Percentiles rank a stretch among this genome's conserved stretches.
Conservation (phyloP, 2,797 vertebrate genomes). For the Coranthus polyacanthus region DNA sequence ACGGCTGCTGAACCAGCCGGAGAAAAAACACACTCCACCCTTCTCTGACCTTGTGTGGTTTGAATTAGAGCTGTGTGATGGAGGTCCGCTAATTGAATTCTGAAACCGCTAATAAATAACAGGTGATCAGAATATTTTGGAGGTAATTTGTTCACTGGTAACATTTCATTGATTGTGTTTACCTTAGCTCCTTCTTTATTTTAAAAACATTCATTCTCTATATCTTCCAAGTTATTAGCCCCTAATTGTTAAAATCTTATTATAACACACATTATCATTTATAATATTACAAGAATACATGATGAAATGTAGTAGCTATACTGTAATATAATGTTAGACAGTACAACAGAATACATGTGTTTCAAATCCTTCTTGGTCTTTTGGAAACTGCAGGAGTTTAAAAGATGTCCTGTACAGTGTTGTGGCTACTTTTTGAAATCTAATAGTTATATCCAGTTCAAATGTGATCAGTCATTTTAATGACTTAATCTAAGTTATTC, state of each 20-base stretch:
- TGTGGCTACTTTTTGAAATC: no score
- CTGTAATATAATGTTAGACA: no score
- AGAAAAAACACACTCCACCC: conserved; percentile 57
- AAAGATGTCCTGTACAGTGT: no score
- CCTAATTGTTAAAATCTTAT: conserved; percentile 18
- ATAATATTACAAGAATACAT: no score
- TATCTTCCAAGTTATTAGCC: conserved; percentile 18
- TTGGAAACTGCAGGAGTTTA: no score
- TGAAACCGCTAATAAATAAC: conserved; percentile 57
- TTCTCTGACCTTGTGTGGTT: conserved; percentile 60
- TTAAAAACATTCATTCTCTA: conserved; percentile 23
- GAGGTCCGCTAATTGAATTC: conserved; percentile 73
- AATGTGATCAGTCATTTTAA: no score
- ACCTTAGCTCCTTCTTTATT: conserved; percentile 24
- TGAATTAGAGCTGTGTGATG: conserved; percentile 59
- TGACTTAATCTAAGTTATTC: no score
- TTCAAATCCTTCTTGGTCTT: no score
- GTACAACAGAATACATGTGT: no score
- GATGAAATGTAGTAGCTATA: no score
- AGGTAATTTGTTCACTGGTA: conserved; percentile 48
- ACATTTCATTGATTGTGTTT: conserved; percentile 34
- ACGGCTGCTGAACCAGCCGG: conserved; percentile 42
- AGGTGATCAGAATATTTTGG: conserved; percentile 61
- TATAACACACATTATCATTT: not conserved
- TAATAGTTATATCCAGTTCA: no score